Evolutionary conservation across 2,797 vertebrate species (phyloP).

Genomic region (Acropternis orthonyx): DNA sequence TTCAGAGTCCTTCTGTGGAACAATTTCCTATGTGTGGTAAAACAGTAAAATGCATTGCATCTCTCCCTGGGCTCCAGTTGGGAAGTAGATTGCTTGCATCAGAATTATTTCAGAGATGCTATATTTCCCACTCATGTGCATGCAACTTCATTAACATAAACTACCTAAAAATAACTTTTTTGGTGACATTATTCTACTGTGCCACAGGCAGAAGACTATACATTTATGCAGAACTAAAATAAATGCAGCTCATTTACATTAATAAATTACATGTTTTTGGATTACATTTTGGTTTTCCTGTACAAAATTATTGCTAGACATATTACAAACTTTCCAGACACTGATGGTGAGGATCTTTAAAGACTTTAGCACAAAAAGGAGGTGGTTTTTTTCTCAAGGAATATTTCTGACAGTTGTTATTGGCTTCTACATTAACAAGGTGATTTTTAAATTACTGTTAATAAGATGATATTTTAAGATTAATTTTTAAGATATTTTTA

Average conservation of each 20-base stretch:
- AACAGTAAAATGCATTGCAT: background rate
- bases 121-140: background rate
- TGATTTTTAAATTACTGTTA: background rate
- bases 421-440: background rate
- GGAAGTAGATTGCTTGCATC: background rate
- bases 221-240: background rate
- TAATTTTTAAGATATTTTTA: background rate
- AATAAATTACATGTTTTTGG: background rate
- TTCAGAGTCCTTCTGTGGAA: background rate
- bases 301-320: background rate
- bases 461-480: background rate
- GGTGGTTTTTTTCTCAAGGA: accelerated
- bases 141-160: background rate
- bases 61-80: background rate
- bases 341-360: background rate
- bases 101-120: background rate
- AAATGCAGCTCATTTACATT: background rate
- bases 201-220: background rate
- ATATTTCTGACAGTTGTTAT: background rate
- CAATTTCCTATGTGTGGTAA: background rate
- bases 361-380: background rate
- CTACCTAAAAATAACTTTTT: background rate
- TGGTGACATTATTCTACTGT: background rate
- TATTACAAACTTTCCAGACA: background rate
- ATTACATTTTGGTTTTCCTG: background rate